phyloP scores from a whole-genome alignment of 2,888 invertebrate species.

The Villa cingulata region DNA sequence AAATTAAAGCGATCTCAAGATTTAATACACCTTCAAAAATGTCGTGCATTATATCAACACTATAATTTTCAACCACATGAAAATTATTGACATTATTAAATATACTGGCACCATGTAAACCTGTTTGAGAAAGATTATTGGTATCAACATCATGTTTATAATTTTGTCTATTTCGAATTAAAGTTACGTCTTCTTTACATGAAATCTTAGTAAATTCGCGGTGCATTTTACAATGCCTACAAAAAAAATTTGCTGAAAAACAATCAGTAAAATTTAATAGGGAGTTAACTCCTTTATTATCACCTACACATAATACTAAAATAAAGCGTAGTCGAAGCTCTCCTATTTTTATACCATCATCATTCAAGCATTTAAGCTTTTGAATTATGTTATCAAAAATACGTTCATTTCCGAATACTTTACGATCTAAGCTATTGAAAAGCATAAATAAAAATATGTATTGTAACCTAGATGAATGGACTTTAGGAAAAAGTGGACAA shows the following conservation, averaged over 20 bases:
- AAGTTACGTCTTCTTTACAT: neutral
- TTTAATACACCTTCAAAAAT: constrained; percentile 1
- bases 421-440: constrained; percentile 3
- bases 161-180: neutral
- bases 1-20: neutral
- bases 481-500: neutral
- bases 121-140: neutral
- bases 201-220: neutral
- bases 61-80: neutral
- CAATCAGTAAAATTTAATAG: constrained; percentile 3
- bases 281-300: constrained; percentile 8
- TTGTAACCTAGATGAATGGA: neutral
- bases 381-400: constrained; percentile 1
- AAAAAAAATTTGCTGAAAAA: constrained; percentile 4
- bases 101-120: neutral
- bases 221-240: constrained; percentile 5
- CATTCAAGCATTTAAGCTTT: constrained; percentile 1
- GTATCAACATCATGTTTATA: neutral
- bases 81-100: neutral
- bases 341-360: neutral
- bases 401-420: neutral
- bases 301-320: neutral
- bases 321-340: neutral
- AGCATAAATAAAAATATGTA: constrained; percentile 2
- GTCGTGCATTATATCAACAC: constrained; percentile 2